phyloP scores from a whole-genome alignment of 2,888 invertebrate genomes.

The Bugula neritina region DNA sequence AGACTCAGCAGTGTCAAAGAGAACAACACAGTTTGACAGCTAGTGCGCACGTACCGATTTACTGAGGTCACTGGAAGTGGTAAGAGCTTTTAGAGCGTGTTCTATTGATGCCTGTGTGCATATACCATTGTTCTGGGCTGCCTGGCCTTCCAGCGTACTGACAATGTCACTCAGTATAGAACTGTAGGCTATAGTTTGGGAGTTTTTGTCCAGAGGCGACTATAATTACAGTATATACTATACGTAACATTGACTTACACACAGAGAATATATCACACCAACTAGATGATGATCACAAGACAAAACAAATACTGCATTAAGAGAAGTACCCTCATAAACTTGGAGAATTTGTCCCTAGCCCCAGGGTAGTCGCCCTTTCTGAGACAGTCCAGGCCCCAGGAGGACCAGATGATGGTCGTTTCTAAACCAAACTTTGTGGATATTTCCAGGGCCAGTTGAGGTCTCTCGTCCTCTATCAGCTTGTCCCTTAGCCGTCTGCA shows the following conservation, averaged over 20 bases:
- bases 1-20: too few relatives aligned
- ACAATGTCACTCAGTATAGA: slow-evolving; percentile 2
- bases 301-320: too few relatives aligned
- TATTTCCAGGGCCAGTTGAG: slow-evolving; percentile 68
- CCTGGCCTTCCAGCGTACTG: neutral
- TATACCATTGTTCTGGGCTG: neutral
- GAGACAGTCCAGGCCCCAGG: slow-evolving; percentile 72
- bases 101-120: slow-evolving; percentile 4
- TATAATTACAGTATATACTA: too few relatives aligned
- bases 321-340: slow-evolving; percentile 56
- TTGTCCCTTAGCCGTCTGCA: slow-evolving; percentile 66
- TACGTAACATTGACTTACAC: too few relatives aligned
- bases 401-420: slow-evolving; percentile 71
- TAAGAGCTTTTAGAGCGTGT: slow-evolving; percentile 7
- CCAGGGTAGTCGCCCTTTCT: slow-evolving; percentile 63
- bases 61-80: neutral
- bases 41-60: slow-evolving; percentile 18
- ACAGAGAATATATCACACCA: too few relatives aligned
- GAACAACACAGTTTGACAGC: too few relatives aligned
- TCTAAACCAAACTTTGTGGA: slow-evolving; percentile 81
- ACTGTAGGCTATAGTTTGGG: slow-evolving; percentile 3
- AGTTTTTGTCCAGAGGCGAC: slow-evolving; percentile 42
- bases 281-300: too few relatives aligned
- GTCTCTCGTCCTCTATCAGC: slow-evolving; percentile 75
- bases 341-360: slow-evolving; percentile 70